Evolutionary conservation across 2,888 invertebrate genomes (phyloP).

Genomic region (Plagodis pulveraria): DNA sequence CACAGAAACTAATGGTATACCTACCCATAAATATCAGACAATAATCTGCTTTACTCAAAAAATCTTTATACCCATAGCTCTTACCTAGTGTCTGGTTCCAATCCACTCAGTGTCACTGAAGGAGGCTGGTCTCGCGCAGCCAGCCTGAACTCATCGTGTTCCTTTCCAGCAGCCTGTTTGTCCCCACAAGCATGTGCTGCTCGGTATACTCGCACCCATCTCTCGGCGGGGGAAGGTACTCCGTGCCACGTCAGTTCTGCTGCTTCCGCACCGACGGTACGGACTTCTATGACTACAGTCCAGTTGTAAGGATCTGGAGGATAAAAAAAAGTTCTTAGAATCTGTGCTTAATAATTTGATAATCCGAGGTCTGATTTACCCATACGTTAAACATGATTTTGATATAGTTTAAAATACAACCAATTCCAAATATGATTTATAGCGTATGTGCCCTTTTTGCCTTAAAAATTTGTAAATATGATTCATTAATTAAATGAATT

Average conservation of each 20-base stretch:
- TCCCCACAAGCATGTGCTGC: conserved; percentile 87
- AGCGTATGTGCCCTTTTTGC: too few species aligned
- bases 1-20: too few species aligned
- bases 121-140: conserved; percentile 70
- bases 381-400: background rate
- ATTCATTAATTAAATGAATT: too few species aligned
- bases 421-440: too few species aligned
- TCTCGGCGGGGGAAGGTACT: conserved; percentile 94
- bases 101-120: conserved; percentile 62
- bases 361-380: background rate
- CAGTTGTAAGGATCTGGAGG: conserved; percentile 91
- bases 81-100: conserved; percentile 86
- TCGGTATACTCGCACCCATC: conserved; percentile 95
- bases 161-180: conserved; percentile 47
- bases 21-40: too few species aligned
- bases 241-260: conserved; percentile 93
- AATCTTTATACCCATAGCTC: background rate
- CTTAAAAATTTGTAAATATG: too few species aligned
- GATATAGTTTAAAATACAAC: too few species aligned
- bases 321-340: background rate
- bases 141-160: conserved; percentile 73
- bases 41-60: too few species aligned
- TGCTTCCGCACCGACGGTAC: conserved; percentile 90
- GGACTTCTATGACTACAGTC: conserved; percentile 90
- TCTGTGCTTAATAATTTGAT: too few species aligned